A percentile compares a stretch with the other conserved stretches of the same genome.
Evolutionary conservation across 2,888 invertebrate species (phyloP).

Genomic region (Napeogenes inachia): DNA sequence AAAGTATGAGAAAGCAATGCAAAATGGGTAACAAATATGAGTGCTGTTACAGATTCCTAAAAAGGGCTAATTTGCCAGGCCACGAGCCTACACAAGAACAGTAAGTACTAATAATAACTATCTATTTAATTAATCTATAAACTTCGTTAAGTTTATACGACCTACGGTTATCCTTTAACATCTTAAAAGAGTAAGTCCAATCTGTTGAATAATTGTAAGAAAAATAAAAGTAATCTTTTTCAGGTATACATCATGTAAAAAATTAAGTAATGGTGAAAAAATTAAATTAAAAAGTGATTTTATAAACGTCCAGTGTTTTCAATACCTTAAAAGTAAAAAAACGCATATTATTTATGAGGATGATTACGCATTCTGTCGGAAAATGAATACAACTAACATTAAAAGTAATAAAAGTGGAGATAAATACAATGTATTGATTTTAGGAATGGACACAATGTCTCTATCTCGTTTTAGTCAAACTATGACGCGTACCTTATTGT

Average conservation of each 20-base stretch:
- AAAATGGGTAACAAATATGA: slow-evolving; percentile 41
- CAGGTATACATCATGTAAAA: slow-evolving; percentile 53
- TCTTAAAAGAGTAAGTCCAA: no score
- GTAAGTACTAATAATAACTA: slow-evolving; percentile 12
- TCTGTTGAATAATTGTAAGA: no score
- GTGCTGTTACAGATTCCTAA: slow-evolving; percentile 55
- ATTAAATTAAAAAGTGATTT: slow-evolving; percentile 55
- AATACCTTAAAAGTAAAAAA: slow-evolving; percentile 42
- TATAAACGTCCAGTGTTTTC: slow-evolving; percentile 55
- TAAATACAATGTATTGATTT: slow-evolving; percentile 80
- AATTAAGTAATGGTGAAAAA: slow-evolving; percentile 41
- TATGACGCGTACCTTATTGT: slow-evolving; percentile 83
- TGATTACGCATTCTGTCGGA: slow-evolving; percentile 69
- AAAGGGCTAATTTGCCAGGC: slow-evolving; percentile 13
- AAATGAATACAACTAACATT: slow-evolving; percentile 48
- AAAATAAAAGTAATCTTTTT: slow-evolving; percentile 8
- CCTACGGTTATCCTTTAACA: no score
- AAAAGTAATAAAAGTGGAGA: slow-evolving; percentile 25
- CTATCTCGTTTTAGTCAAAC: slow-evolving; percentile 85
- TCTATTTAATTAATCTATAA: neutral
- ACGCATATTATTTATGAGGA: slow-evolving; percentile 49
- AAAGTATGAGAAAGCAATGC: slow-evolving; percentile 43
- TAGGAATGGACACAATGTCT: slow-evolving; percentile 93
- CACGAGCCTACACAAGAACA: slow-evolving; percentile 15
- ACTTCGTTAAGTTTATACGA: no score